phyloP scores from a whole-genome alignment of 2,113 vertebrate genomes.

The Melanotaenia duboulayi region DNA sequence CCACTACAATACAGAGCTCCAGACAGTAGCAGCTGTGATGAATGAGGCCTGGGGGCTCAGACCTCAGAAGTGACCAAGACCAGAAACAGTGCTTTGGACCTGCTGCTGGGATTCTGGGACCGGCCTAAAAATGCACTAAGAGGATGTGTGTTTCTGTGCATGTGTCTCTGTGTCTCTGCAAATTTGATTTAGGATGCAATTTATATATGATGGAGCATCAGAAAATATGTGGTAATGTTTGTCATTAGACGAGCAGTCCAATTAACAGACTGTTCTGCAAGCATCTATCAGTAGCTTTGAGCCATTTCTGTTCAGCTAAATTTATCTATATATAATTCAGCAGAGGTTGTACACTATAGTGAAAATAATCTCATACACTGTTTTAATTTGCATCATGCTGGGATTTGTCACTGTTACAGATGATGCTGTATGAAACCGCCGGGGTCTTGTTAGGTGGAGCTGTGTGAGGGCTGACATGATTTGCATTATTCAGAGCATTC shows the following conservation, averaged over 20 bases:
- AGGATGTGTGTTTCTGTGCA: neutral
- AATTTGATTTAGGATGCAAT: conserved; percentile 45
- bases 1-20: conserved; percentile 51
- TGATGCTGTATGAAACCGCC: conserved; percentile 73
- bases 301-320: conserved; percentile 47
- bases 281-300: conserved; percentile 54
- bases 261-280: conserved; percentile 40
- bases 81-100: conserved; percentile 57
- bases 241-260: conserved; percentile 50
- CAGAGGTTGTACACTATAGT: conserved; percentile 44
- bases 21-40: conserved; percentile 71
- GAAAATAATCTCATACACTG: conserved; percentile 72
- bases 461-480: conserved; percentile 73
- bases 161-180: neutral
- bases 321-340: conserved; percentile 61
- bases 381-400: conserved; percentile 79
- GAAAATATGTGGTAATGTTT: conserved; percentile 44
- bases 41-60: conserved; percentile 67
- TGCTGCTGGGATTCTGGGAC: conserved; percentile 50
- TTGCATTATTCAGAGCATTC: conserved; percentile 77
- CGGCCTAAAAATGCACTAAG: conserved; percentile 12
- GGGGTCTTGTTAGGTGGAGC: conserved; percentile 81
- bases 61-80: conserved; percentile 65
- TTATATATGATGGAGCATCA: conserved; percentile 31
- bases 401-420: conserved; percentile 76